Evolutionary conservation across 2,113 vertebrate genomes (phyloP).

Genomic region (Tichodroma muraria): DNA sequence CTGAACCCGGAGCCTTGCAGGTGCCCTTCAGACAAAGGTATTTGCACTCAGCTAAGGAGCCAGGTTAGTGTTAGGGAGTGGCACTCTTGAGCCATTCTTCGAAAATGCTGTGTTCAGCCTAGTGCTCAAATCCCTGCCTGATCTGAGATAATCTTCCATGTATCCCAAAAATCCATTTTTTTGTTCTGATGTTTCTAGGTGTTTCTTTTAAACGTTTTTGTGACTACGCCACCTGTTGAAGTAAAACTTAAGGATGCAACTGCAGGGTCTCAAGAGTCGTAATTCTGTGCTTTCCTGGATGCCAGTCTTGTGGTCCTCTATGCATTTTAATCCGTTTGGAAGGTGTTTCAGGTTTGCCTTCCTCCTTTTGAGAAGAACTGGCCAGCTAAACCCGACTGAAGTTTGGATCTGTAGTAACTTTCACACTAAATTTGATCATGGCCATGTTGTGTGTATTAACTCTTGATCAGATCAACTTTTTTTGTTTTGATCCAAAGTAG

Average conservation of each 20-base stretch:
- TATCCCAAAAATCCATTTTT: neutral
- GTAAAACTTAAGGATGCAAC: neutral
- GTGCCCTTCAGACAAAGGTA: neutral
- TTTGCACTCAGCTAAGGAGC: neutral
- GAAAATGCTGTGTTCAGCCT: neutral
- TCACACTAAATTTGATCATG: neutral
- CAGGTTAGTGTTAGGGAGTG: neutral
- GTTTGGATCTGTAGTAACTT: neutral
- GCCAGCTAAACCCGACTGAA: neutral
- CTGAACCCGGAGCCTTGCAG: neutral
- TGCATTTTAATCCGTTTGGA: neutral
- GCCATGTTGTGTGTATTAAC: neutral
- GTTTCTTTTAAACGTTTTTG: neutral
- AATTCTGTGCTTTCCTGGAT: neutral
- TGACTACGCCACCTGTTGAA: neutral
- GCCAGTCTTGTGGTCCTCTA: neutral
- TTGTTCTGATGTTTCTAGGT: neutral
- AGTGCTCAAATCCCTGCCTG: neutral
- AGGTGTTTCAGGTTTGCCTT: neutral
- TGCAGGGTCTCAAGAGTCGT: accelerated
- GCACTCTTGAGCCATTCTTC: neutral
- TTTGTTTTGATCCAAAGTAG: neutral
- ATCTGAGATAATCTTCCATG: neutral
- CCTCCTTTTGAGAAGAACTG: neutral
- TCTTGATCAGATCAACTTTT: neutral